A percentile compares a stretch with the other conserved stretches of the same genome.
Conservation (phyloP, 2,113 vertebrate genomes). For the Cavia aperea region DNA sequence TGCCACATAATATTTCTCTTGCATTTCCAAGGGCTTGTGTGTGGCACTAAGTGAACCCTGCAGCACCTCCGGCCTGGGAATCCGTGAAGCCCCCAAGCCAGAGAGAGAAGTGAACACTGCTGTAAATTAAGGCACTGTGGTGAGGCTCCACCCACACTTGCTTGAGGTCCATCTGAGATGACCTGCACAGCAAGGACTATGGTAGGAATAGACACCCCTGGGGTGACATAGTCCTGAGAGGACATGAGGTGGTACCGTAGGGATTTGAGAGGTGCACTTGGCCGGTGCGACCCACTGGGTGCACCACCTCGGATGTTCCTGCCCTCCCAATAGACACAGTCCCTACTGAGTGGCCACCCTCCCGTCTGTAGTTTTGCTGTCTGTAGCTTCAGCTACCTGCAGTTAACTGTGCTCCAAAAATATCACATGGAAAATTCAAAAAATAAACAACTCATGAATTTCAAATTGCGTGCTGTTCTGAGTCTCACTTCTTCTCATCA, state of each 20-base stretch:
- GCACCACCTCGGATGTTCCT: not conserved
- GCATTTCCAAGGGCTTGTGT: not conserved
- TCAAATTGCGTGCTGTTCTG: not conserved
- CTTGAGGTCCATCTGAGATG: not conserved
- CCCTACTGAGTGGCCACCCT: not conserved
- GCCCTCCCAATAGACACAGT: not conserved
- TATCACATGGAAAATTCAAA: not conserved
- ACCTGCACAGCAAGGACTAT: not conserved
- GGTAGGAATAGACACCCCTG: too few relatives aligned
- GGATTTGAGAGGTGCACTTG: not conserved
- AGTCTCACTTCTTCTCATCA: not conserved
- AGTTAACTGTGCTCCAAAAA: not conserved
- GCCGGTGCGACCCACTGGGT: not conserved
- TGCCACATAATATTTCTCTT: not conserved
- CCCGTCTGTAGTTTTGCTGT: not conserved
- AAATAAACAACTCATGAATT: not conserved
- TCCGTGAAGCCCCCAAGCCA: not conserved
- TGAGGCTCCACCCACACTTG: accelerated
- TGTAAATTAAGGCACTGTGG: not conserved
- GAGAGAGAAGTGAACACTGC: not conserved
- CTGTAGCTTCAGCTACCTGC: not conserved
- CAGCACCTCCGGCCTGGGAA: not conserved
- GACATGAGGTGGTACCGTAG: not conserved
- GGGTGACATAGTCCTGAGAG: not conserved
- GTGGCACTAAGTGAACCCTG: not conserved